A percentile compares a stretch with the other conserved stretches of the same genome.
Conservation (phyloP, 2,113 vertebrate genomes). For the Hippopotamus amphibius region DNA sequence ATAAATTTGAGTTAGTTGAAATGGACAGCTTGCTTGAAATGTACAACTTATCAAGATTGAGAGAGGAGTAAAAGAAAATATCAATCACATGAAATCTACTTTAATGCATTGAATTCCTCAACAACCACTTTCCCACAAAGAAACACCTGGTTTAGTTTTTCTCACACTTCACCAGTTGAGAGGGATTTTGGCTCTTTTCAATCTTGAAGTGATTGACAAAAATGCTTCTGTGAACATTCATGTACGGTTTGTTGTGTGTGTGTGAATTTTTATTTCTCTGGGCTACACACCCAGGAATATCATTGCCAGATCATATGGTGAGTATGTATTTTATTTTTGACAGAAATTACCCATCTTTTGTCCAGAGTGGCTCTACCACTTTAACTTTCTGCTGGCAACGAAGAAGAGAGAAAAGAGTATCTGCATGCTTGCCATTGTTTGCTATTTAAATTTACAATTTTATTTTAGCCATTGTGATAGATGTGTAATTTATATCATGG, state of each 20-base stretch:
- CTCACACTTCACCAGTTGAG: background rate
- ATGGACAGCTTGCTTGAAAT: background rate
- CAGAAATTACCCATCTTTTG: background rate
- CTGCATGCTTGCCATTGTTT: background rate
- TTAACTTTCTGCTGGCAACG: background rate
- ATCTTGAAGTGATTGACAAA: background rate
- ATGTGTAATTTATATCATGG: background rate
- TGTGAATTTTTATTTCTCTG: background rate
- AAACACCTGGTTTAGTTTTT: background rate
- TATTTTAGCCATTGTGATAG: background rate
- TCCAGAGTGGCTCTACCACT: background rate
- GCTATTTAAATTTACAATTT: background rate
- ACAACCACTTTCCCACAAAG: background rate
- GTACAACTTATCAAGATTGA: background rate
- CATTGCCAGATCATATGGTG: background rate
- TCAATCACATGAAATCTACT: background rate
- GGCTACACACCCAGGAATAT: background rate
- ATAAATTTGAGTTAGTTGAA: background rate
- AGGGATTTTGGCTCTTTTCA: background rate
- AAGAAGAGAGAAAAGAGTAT: background rate
- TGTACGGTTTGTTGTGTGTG: background rate
- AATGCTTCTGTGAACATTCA: background rate
- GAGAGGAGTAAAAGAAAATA: background rate
- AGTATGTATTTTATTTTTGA: background rate
- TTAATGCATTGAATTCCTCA: background rate